These are phyloP conservation scores for Triops longicaudatus DNA, from an alignment of 1,140 invertebrate genomes.

Conservation along the genomic window DNA sequence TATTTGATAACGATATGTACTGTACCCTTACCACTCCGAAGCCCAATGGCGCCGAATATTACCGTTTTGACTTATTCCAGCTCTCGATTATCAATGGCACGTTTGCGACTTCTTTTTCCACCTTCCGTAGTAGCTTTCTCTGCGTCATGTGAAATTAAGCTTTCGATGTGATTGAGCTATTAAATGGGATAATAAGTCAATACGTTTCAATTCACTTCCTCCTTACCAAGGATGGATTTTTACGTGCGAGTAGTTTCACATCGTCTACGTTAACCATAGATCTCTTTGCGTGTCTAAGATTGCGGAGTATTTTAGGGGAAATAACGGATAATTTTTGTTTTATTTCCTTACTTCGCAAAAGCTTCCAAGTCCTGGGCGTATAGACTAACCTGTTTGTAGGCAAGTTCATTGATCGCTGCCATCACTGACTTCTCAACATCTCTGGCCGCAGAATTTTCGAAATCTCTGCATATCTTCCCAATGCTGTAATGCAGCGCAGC, in stretches of 20 bases:
- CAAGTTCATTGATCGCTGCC: conserved; percentile 45
- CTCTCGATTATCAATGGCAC: conserved; percentile 9
- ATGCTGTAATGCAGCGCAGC: conserved; percentile 41
- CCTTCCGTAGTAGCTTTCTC: background rate
- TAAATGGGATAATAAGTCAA: conserved; percentile 5
- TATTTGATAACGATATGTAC: background rate
- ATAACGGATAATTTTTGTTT: background rate
- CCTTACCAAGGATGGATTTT: conserved; percentile 45
- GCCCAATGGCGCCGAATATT: background rate
- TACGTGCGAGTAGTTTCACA: conserved; percentile 45
- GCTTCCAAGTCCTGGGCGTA: conserved; percentile 47
- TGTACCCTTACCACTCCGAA: background rate
- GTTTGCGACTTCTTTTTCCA: conserved; percentile 19
- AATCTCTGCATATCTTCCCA: conserved; percentile 41
- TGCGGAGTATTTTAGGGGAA: conserved; percentile 19
- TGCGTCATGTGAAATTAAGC: conserved; percentile 5
- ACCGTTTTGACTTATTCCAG: background rate
- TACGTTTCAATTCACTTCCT: conserved; percentile 46
- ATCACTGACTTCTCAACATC: conserved; percentile 39
- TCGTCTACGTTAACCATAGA: conserved; percentile 45
- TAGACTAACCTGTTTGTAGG: conserved; percentile 43
- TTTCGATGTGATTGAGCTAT: conserved; percentile 19
- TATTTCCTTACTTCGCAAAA: conserved; percentile 45
- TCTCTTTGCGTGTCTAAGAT: conserved; percentile 47
- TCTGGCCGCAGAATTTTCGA: conserved; percentile 41